Evolutionary conservation across 1,140 invertebrate species (phyloP).

Genomic region (Calliphora vicina): DNA sequence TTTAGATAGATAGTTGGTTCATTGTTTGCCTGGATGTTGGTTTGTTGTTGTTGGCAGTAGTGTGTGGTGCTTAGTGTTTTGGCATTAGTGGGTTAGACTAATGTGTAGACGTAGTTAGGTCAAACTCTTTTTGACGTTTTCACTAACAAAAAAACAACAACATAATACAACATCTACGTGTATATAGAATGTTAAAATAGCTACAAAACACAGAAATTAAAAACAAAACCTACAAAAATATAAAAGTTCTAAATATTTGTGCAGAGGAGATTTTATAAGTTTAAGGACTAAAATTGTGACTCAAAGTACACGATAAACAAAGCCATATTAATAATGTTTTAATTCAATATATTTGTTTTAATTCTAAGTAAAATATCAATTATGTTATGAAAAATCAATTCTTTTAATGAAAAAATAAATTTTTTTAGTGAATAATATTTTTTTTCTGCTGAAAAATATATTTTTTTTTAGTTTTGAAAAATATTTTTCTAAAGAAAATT

Average conservation of each 20-base stretch:
- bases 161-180: neutral
- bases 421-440: too few relatives aligned
- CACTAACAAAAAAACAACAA: constrained; percentile 32
- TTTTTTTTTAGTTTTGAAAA: too few relatives aligned
- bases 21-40: neutral
- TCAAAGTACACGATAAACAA: too few relatives aligned
- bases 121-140: constrained; percentile 29
- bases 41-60: neutral
- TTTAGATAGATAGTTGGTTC: neutral
- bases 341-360: too few relatives aligned
- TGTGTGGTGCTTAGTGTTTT: neutral
- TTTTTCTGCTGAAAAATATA: too few relatives aligned
- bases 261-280: too few relatives aligned
- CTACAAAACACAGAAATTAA: neutral
- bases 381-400: too few relatives aligned
- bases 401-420: too few relatives aligned
- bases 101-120: neutral
- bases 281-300: too few relatives aligned
- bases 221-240: constrained; percentile 8
- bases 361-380: too few relatives aligned
- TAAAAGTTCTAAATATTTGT: neutral
- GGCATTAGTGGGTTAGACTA: neutral
- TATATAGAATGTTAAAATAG: neutral
- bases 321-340: too few relatives aligned
- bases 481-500: too few relatives aligned